These are phyloP conservation scores for Leptestheria dahalacensis DNA, from an alignment of 1,140 invertebrate genomes.

Conservation along the genomic window DNA sequence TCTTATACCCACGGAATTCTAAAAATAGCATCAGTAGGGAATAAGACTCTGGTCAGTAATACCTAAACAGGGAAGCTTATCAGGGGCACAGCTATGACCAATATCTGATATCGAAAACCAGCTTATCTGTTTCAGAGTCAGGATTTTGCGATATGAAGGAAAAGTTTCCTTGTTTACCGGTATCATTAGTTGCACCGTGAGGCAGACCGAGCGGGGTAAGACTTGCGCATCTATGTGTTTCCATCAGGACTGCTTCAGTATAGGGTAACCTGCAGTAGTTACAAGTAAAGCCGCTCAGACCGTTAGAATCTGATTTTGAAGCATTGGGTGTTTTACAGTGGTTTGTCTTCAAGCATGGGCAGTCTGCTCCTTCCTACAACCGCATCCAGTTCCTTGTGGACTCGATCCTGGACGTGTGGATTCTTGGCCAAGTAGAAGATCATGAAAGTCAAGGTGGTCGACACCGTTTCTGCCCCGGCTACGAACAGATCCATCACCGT, in stretches of 20 bases:
- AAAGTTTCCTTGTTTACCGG: no score
- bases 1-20: not conserved
- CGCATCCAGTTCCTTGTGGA: slow-evolving; percentile 77
- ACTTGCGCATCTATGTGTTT: not conserved
- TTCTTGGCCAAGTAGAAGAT: slow-evolving; percentile 74
- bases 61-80: not conserved
- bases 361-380: slow-evolving; percentile 65
- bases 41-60: not conserved
- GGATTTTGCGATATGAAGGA: no score
- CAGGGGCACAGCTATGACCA: no score
- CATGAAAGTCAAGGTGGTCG: slow-evolving; percentile 75
- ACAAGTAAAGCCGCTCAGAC: no score
- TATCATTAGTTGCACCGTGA: no score
- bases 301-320: not conserved
- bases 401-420: slow-evolving; percentile 59
- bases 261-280: not conserved
- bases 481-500: slow-evolving; percentile 56
- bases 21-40: not conserved
- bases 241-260: not conserved
- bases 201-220: no score
- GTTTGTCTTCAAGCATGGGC: slow-evolving; percentile 58
- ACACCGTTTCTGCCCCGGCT: slow-evolving; percentile 87
- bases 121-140: no score
- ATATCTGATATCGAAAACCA: no score
- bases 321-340: not conserved